Conservation (phyloP, 1,140 invertebrate genomes). For the Platorchestia sp. region DNA sequence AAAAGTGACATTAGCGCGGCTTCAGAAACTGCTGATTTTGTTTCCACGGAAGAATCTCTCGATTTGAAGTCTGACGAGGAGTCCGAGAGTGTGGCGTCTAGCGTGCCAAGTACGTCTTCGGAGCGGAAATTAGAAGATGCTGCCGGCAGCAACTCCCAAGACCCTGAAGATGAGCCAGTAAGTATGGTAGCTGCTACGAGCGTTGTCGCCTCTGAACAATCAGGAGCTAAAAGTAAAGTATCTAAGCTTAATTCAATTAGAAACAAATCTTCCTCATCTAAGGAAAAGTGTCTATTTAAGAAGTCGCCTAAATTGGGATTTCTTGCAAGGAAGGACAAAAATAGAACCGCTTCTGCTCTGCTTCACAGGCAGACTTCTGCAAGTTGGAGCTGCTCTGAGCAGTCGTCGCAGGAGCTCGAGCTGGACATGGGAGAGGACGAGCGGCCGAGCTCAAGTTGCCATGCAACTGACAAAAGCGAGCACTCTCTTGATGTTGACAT, state of each 20-base stretch:
- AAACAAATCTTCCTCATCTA: not conserved
- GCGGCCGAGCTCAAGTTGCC: not conserved
- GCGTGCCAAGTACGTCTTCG: not conserved
- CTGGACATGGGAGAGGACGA: not conserved
- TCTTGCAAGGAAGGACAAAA: not conserved
- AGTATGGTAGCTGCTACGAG: conserved; percentile 11
- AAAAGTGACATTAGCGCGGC: too few relatives aligned
- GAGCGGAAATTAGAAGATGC: conserved; percentile 32
- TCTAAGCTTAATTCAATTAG: conserved; percentile 27
- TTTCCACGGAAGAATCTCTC: not conserved
- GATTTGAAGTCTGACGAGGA: conserved; percentile 39
- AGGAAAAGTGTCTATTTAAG: not conserved
- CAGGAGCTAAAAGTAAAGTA: conserved; percentile 51
- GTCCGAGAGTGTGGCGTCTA: not conserved
- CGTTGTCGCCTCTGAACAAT: not conserved
- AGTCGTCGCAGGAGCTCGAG: conserved; percentile 21
- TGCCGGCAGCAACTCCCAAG: not conserved
- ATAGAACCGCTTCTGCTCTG: not conserved
- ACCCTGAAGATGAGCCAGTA: conserved; percentile 22
- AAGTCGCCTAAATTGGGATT: conserved; percentile 12
- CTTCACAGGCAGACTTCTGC: not conserved
- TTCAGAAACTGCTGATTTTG: not conserved
- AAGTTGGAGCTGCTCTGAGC: conserved; percentile 33
- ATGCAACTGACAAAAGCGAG: not conserved
- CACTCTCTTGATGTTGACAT: not conserved